Percentiles rank a stretch among this genome's conserved stretches.
Conservation (phyloP, 2,888 invertebrate species). For the Andricus curvator region DNA sequence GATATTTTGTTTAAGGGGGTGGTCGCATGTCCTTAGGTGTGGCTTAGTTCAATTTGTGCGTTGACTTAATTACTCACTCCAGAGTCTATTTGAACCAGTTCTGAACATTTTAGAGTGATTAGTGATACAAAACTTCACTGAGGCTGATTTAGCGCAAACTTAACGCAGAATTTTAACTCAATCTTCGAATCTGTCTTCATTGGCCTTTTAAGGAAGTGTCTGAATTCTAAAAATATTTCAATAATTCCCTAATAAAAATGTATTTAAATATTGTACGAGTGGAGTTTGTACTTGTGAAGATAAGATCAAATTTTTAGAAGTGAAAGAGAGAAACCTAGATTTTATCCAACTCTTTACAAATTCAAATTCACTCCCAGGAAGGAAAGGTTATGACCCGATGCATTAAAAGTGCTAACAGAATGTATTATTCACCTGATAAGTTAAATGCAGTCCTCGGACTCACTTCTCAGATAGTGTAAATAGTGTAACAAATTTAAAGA, state of each 20-base stretch:
- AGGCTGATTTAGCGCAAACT: too few species aligned
- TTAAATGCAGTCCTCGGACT: too few species aligned
- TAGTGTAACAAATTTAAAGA: too few species aligned
- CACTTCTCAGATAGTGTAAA: too few species aligned
- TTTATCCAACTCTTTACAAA: slow-evolving; percentile 8
- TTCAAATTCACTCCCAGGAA: slow-evolving; percentile 2
- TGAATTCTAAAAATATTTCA: background rate
- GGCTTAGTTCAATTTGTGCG: too few species aligned
- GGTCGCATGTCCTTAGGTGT: too few species aligned
- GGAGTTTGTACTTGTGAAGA: background rate
- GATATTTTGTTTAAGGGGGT: too few species aligned
- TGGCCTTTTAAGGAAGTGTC: background rate
- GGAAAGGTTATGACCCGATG: slow-evolving; percentile 1
- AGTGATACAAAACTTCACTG: too few species aligned
- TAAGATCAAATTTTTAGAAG: background rate
- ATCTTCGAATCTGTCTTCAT: background rate
- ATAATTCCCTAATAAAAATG: background rate
- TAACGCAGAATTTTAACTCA: too few species aligned
- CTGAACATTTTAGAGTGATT: too few species aligned
- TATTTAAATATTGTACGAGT: background rate
- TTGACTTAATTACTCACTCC: too few species aligned
- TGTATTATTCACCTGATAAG: background rate
- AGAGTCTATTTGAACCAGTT: too few species aligned
- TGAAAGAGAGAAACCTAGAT: background rate
- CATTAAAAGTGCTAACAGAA: background rate